Base-by-base conservation (phyloP, 2,113 vertebrate genomes). In the Oryzias curvinotus region DNA sequence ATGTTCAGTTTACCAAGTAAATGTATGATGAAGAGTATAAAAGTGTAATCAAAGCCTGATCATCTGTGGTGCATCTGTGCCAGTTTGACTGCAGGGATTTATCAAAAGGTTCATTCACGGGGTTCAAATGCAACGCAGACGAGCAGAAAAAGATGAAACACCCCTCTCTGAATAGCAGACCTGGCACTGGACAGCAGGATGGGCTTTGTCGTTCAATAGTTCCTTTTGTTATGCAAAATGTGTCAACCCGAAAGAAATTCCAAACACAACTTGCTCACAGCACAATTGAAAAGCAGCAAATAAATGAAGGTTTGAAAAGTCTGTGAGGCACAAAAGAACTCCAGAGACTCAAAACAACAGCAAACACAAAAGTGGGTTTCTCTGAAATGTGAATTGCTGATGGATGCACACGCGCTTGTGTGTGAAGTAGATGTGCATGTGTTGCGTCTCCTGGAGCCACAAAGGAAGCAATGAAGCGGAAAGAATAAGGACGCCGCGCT, bases 141-240 rank as follows among this genome's bases (percentile, higher is more conserved):
- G 25, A 41, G 71, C 78, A 76, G 58, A 61, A 83, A 79, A 80
- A 86, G 83, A 89, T 84, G 81, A 90, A 84, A 88, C 83, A 44
- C 51, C 30, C 60, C 57, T 64, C 72, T 77, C 52, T 83, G 81
- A 84, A 85, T 67, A 52, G 70, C 50, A 36, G 76, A 64, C 66
- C 67, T 77, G 87, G 79, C 83, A 84, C 43, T 8, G 73, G 76
- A 62, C 69, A 71, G 70, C 47, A 1, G 68, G 72, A 69, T 57
- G 81, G 79, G 65, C 77, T 21, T 21, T 25, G 23, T 61, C 25
- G 5, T 42, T 86, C 84, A 88, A 84, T 72, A 65, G 83, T 47
- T 47, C 15, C 86, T 28, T 88, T 92, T 93, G 85, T 92, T 7
- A 91, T 91, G 90, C 71, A 84, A 87, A 91, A 81, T 80, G 57